phyloP scores from a whole-genome alignment of 2,888 invertebrate species.

The Sarcophaga variegata region DNA sequence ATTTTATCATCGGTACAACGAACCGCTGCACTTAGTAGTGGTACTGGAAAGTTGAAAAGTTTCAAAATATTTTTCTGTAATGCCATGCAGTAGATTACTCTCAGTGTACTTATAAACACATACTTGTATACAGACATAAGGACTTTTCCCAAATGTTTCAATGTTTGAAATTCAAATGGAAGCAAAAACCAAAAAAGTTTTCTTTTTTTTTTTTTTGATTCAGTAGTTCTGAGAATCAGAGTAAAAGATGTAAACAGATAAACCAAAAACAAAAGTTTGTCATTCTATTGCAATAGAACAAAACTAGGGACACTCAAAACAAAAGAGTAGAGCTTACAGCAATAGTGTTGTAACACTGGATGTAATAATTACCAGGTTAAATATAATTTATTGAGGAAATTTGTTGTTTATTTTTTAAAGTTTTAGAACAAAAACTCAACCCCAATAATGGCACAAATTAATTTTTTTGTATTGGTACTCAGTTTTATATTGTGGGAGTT shows the following conservation, averaged over 20 bases:
- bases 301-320: conserved; percentile 67
- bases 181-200: conserved; percentile 29
- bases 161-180: conserved; percentile 55
- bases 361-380: not conserved
- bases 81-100: not conserved
- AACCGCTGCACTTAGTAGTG: no score
- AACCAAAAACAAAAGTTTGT: conserved; percentile 62
- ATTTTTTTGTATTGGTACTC: no score
- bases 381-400: not conserved
- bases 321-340: not conserved
- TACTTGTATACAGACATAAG: not conserved
- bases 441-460: no score
- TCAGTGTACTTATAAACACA: not conserved
- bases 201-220: not conserved
- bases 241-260: conserved; percentile 66
- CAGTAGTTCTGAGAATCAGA: conserved; percentile 46
- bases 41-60: no score
- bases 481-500: no score
- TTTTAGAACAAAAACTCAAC: no score
- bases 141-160: conserved; percentile 56
- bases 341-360: not conserved
- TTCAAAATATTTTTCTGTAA: not conserved
- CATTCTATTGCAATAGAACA: conserved; percentile 51
- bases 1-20: no score
- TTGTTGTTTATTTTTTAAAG: not conserved